These are phyloP conservation scores for Anguilla anguilla DNA, from an alignment of 2,797 vertebrate species.

Conservation along the genomic window DNA sequence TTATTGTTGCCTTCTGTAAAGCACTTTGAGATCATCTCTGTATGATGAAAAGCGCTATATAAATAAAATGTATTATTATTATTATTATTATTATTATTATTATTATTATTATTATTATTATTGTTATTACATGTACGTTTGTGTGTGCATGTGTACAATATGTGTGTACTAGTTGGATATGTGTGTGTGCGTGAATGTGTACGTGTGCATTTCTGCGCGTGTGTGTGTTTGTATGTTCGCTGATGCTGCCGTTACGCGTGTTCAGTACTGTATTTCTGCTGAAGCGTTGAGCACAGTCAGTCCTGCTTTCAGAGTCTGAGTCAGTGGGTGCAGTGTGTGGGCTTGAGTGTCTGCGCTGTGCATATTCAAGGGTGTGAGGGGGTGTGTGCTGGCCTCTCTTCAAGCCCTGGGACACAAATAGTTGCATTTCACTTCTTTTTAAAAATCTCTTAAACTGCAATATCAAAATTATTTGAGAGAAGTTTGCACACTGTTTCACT, in stretches of 20 bases:
- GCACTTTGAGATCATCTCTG: too few relatives aligned
- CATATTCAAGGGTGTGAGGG: background rate
- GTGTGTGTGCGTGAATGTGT: background rate
- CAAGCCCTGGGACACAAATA: constrained; percentile 5
- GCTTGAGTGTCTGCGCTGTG: background rate
- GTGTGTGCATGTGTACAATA: too few relatives aligned
- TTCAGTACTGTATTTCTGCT: background rate
- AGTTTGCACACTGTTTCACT: background rate
- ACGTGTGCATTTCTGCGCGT: background rate
- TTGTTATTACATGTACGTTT: too few relatives aligned
- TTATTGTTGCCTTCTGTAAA: too few relatives aligned
- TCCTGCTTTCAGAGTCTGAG: background rate
- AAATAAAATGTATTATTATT: too few relatives aligned
- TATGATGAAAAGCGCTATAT: too few relatives aligned
- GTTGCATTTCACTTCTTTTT: background rate
- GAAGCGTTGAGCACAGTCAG: background rate
- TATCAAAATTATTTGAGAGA: background rate
- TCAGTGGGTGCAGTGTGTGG: background rate
- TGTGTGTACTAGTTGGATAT: background rate
- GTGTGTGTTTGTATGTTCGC: background rate
- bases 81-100: too few relatives aligned
- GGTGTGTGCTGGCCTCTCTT: background rate
- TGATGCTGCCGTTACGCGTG: background rate
- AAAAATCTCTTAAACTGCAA: background rate
- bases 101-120: too few relatives aligned